Base-by-base conservation (phyloP, 1,140 invertebrate genomes). In the Drosophila persimilis region DNA sequence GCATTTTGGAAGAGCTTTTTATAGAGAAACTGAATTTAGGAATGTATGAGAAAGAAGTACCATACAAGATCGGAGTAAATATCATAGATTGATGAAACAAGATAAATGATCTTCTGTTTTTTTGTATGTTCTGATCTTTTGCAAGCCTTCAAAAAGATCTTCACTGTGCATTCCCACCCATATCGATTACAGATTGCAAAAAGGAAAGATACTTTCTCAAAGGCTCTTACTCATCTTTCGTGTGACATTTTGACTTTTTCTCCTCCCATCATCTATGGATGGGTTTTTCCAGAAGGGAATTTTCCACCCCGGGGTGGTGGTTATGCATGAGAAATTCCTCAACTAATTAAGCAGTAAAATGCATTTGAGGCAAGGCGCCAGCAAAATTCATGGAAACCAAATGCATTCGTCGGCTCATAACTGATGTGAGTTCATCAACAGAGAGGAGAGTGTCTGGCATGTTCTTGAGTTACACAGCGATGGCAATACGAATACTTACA, bases 271-370 rank as follows among this genome's bases (percentile, higher is more conserved):
- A 15, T 15, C 35, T 13, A 2, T 39, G 35, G 11, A 0, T 39
- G 35, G 35, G 35, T 39, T 44, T 59, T 59, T 57, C 52, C n/a
- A 31, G 9, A n/a, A 17, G 15, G 11, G 17, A 6, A 24, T 50
- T 26, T 63, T 13, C 47, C 63, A 17, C 9, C 31, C 48, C 29
- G 24, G 20, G 20, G 20, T 26, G 0, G 35, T 47, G 24, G 20
- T 29, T 58, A 45, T 59, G 63, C 47, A 66, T 22, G 63, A 44
- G 31, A 65, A 70, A 70, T 83, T 86, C 67, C 75, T 78, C 63
- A 62, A 65, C 50, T 88, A 88, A 86, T 86, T 88, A 81, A 86
- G 62, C 43, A 26, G 39, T 59, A 50, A 59, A 39, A 8, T 69
- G 66, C 64, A 69, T 71, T 56, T 39, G 35, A 13, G 77, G 8